Base-by-base conservation (phyloP, 2,113 vertebrate genomes). In the Setophaga petechia region DNA sequence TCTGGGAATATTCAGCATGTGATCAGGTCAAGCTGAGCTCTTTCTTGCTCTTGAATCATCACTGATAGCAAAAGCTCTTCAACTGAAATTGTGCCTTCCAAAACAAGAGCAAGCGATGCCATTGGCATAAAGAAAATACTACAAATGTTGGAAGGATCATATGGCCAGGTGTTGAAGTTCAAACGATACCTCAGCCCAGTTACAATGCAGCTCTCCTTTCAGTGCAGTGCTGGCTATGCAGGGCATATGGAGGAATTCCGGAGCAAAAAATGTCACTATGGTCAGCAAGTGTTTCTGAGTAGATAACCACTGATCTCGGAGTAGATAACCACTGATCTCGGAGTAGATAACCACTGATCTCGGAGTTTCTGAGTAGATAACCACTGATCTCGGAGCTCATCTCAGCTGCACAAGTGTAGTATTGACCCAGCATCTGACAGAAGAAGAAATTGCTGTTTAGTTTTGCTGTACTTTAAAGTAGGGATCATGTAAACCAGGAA, bases 141-240 rank as follows among this genome's bases (percentile, higher is more conserved):
- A 5, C 0, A 0, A 49, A 19, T 33, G 5, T n/a, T 41, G 71
- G 77, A 57, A 69, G 57, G 52, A 61, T 37, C 15, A 1, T n/a
- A 6, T 5, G 35, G n/a, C 23, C 69, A 67, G 37, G 47, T 62
- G 41, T 15, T 93, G 65, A 72, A 39, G 27, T 63, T 95, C 51
- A 77, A 24, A 11, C 20, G 15, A 6, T 72, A 12, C 39, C 37
- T 72, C 17, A 76, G 37, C 49, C 30, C 43, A 20, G 20, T 46
- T 62, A 46, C 62, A 81, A 1, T 7, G 11, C 43, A 55, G 15
- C 46, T 81, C 1, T 6, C n/a, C 58, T 72, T 66, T 46, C 58
- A 31, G 37, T 51, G 37, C 51, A 31, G 9, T 37, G 20, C 77
- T 87, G 69, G 15, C 49, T 65, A 5, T 2, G 7, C 37, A 73